These are phyloP conservation scores for Papilio gigon DNA, from an alignment of 2,888 invertebrate genomes.

Conservation along the genomic window DNA sequence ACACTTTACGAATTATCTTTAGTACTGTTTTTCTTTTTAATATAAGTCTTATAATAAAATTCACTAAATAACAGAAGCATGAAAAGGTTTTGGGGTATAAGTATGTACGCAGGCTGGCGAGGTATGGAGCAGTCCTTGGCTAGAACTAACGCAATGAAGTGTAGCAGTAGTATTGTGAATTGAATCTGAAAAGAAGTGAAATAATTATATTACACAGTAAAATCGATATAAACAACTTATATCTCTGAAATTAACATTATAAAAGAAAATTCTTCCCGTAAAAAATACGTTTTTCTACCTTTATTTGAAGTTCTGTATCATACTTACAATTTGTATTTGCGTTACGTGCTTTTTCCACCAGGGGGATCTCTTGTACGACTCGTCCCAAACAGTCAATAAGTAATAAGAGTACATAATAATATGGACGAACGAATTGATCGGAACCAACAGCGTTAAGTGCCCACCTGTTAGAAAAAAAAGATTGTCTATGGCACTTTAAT, in stretches of 20 bases:
- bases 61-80: constrained; percentile 86
- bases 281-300: neutral
- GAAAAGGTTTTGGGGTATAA: constrained; percentile 85
- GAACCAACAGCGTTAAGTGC: constrained; percentile 84
- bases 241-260: neutral
- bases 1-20: neutral
- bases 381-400: constrained; percentile 87
- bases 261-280: neutral
- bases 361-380: constrained; percentile 86
- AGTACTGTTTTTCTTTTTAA: constrained; percentile 55
- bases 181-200: constrained; percentile 76
- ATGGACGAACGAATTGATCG: constrained; percentile 88
- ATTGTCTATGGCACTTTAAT: too few relatives aligned
- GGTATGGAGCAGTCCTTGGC: constrained; percentile 82
- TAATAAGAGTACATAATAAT: constrained; percentile 91
- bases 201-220: neutral
- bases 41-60: constrained; percentile 85
- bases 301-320: neutral
- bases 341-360: constrained; percentile 94
- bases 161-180: constrained; percentile 83
- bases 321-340: constrained; percentile 87
- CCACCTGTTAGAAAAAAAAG: constrained; percentile 78
- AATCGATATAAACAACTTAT: neutral
- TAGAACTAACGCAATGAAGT: constrained; percentile 72
- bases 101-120: constrained; percentile 73